phyloP scores from a whole-genome alignment of 2,888 invertebrate species.

The Cosmorhoe ocellata region DNA sequence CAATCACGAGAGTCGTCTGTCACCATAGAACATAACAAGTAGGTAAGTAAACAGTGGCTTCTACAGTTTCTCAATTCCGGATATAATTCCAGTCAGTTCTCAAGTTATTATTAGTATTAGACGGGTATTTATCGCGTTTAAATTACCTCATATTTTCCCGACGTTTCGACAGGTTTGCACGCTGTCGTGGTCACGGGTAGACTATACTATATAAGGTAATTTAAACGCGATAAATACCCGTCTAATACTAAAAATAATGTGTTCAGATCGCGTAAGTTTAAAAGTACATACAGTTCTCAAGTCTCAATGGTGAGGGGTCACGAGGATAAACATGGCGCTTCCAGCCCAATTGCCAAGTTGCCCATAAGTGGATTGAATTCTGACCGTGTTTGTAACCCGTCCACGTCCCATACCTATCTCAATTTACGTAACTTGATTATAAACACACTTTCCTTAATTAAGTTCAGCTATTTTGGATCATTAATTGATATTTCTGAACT shows the following conservation, averaged over 20 bases:
- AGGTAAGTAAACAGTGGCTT: conserved; percentile 5
- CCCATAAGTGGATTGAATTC: conserved; percentile 69
- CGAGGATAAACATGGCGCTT: conserved; percentile 63
- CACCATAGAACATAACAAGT: too few species aligned
- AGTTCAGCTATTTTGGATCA: conserved; percentile 26
- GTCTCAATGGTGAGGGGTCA: conserved; percentile 62
- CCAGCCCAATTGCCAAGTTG: conserved; percentile 63
- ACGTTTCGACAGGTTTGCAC: too few species aligned
- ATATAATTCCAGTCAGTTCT: conserved; percentile 48
- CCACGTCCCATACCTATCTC: conserved; percentile 37
- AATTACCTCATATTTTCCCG: too few species aligned
- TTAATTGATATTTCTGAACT: conserved; percentile 2
- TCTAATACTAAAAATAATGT: too few species aligned
- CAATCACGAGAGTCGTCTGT: too few species aligned
- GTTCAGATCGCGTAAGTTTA: too few species aligned
- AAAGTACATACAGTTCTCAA: conserved; percentile 54
- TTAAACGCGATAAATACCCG: too few species aligned
- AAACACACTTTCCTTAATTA: conserved; percentile 33
- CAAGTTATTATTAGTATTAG: too few species aligned
- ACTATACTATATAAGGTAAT: too few species aligned
- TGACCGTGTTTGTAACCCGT: conserved; percentile 45
- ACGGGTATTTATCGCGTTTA: too few species aligned
- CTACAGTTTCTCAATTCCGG: conserved; percentile 32
- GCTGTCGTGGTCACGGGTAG: too few species aligned
- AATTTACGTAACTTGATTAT: conserved; percentile 32